phyloP scores from a whole-genome alignment of 23 tunicate species.

The Ascidia mentula region DNA sequence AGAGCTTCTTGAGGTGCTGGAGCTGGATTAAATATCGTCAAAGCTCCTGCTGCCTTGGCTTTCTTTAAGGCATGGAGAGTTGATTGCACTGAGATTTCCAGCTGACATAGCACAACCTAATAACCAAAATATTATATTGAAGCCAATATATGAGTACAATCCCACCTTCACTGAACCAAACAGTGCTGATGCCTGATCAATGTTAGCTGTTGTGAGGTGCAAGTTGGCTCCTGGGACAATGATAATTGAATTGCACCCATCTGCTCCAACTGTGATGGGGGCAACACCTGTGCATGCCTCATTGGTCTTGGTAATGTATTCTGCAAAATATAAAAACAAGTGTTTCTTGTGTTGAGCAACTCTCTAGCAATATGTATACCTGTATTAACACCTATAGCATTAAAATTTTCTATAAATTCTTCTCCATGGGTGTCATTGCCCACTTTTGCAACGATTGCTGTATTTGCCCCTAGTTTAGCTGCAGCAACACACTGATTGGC shows the following conservation, averaged over 20 bases:
- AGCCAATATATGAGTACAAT: not conserved
- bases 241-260: conserved; percentile 62
- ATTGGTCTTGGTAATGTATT: conserved; percentile 26
- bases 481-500: conserved; percentile 97
- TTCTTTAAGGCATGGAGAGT: conserved; percentile 54
- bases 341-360: not conserved
- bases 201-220: conserved; percentile 31
- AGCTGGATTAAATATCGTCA: conserved; percentile 80
- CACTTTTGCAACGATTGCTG: conserved; percentile 76
- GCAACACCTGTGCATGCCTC: conserved; percentile 81
- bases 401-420: conserved; percentile 45
- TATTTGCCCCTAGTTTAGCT: conserved; percentile 70
- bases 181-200: conserved; percentile 21
- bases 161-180: conserved; percentile 30
- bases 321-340: not conserved
- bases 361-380: too few species aligned
- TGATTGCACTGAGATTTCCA: conserved; percentile 42
- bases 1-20: conserved; percentile 57
- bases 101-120: conserved; percentile 70
- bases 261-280: conserved; percentile 60
- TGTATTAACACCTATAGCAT: conserved; percentile 33
- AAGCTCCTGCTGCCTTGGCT: conserved; percentile 41
- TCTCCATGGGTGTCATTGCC: conserved; percentile 77
- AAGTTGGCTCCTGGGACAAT: conserved; percentile 86
- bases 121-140: not conserved